Evolutionary conservation across 2,888 invertebrate species (phyloP).

Genomic region (Drosophila gaucha): DNA sequence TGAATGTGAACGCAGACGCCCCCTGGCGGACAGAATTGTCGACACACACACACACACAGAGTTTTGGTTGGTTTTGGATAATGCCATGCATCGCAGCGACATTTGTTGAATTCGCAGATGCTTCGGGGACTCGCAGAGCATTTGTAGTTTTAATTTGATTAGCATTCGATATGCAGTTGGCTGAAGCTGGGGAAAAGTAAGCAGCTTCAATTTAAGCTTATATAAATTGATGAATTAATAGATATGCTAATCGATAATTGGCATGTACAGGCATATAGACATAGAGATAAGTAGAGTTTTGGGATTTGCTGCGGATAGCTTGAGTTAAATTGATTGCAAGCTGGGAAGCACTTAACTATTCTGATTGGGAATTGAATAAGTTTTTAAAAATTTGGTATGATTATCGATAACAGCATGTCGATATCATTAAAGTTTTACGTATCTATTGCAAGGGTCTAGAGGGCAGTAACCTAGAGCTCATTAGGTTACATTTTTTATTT

Average conservation of each 20-base stretch:
- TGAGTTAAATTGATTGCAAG: no score
- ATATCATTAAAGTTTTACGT: no score
- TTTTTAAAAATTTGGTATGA: background rate
- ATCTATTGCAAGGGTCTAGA: no score
- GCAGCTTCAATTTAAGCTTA: background rate
- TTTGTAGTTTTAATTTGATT: slow-evolving; percentile 17
- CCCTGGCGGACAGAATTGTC: slow-evolving; percentile 46
- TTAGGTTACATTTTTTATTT: no score
- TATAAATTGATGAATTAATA: background rate
- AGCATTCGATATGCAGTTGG: slow-evolving; percentile 6
- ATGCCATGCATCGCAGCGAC: slow-evolving; percentile 39
- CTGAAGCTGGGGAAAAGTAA: background rate
- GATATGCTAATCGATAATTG: background rate
- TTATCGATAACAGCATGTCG: background rate
- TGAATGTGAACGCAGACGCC: slow-evolving; percentile 48
- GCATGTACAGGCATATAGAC: background rate
- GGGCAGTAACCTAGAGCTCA: no score
- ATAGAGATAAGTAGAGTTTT: background rate
- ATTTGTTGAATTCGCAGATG: slow-evolving; percentile 16
- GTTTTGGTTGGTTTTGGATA: background rate
- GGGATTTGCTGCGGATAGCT: no score
- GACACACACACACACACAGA: slow-evolving; percentile 18
- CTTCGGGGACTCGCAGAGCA: slow-evolving; percentile 1
- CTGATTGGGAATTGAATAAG: no score
- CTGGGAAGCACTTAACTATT: no score